Conservation (phyloP, 1,140 invertebrate genomes). For the Orius insidiosus region DNA sequence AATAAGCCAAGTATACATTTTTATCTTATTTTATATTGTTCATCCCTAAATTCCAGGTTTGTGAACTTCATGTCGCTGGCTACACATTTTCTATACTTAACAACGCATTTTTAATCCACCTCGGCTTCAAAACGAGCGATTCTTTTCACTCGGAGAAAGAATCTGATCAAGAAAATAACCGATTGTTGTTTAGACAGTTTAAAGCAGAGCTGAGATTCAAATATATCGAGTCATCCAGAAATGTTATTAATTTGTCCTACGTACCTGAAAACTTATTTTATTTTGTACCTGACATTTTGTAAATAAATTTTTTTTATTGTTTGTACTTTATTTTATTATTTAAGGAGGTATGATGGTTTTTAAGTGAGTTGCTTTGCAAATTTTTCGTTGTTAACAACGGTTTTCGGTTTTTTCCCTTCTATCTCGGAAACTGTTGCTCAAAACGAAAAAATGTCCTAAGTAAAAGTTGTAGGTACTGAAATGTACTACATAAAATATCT, state of each 20-base stretch:
- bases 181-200: constrained; percentile 35
- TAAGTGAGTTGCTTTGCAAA: too few species aligned
- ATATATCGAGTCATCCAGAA: constrained; percentile 34
- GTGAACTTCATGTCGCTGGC: constrained; percentile 40
- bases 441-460: too few species aligned
- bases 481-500: too few species aligned
- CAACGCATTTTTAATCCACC: constrained; percentile 40
- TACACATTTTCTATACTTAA: constrained; percentile 39
- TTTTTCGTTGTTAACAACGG: too few species aligned
- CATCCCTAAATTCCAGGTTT: constrained; percentile 32
- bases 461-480: too few species aligned
- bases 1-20: constrained; percentile 36
- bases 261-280: too few species aligned
- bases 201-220: constrained; percentile 37
- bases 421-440: too few species aligned
- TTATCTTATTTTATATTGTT: background rate
- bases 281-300: too few species aligned
- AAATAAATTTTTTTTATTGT: too few species aligned
- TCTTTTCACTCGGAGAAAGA: constrained; percentile 34
- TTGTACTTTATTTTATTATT: too few species aligned
- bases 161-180: constrained; percentile 32
- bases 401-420: too few species aligned
- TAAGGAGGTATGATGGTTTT: too few species aligned
- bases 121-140: constrained; percentile 32
- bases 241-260: constrained; percentile 36